These are phyloP conservation scores for Gryllus bimaculatus DNA, from an alignment of 1,140 invertebrate genomes.

Conservation along the genomic window DNA sequence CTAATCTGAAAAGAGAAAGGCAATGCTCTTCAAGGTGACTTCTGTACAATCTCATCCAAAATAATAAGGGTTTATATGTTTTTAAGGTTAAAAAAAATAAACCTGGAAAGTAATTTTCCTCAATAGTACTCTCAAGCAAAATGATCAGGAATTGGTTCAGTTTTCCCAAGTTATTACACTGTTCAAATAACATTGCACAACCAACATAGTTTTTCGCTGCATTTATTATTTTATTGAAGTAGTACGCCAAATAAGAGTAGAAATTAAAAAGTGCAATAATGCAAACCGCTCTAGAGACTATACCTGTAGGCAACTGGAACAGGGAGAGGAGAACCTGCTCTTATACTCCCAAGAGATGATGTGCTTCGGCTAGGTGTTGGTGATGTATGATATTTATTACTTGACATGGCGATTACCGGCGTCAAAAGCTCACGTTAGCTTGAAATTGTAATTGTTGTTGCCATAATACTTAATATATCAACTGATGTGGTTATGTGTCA, in stretches of 20 bases:
- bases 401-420: background rate
- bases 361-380: conserved; percentile 39
- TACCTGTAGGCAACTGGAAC: conserved; percentile 40
- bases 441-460: background rate
- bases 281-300: background rate
- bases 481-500: background rate
- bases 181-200: background rate
- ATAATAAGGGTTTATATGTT: background rate
- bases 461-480: background rate
- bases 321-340: conserved; percentile 33
- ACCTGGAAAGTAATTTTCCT: background rate
- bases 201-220: too few relatives aligned
- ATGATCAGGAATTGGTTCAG: background rate
- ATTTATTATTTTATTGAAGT: too few relatives aligned
- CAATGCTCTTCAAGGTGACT: conserved; percentile 10
- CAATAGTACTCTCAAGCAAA: background rate
- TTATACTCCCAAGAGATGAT: conserved; percentile 33
- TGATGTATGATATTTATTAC: conserved; percentile 51
- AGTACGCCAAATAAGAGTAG: background rate
- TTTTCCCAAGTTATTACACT: too few relatives aligned
- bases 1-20: conserved; percentile 39
- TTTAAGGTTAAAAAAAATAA: background rate
- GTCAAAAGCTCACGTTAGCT: background rate
- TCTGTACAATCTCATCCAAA: background rate
- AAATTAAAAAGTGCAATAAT: background rate